Conservation (phyloP, 2,888 invertebrate species). For the Galeruca laticollis region DNA sequence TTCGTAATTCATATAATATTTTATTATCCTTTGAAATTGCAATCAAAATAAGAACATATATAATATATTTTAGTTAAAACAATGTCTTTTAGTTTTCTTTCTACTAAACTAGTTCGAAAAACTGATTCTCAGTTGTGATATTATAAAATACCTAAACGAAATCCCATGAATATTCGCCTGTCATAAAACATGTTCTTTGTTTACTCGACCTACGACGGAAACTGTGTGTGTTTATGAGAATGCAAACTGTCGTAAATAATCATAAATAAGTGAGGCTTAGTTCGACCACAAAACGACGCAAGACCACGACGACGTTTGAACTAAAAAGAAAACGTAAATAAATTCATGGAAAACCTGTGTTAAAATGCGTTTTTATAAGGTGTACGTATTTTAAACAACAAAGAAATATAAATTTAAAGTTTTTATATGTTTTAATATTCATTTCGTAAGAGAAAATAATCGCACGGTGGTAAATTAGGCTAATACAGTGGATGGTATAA, state of each 20-base stretch:
- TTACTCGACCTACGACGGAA: conserved; percentile 55
- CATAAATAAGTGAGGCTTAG: conserved; percentile 53
- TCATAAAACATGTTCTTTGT: conserved; percentile 50
- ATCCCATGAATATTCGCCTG: conserved; percentile 40
- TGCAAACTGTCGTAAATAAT: conserved; percentile 56
- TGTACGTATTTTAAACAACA: not conserved
- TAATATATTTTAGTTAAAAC: no score
- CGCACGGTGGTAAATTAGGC: no score
- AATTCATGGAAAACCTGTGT: not conserved
- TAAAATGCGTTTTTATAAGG: conserved; percentile 4
- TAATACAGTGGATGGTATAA: no score
- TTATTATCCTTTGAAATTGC: no score
- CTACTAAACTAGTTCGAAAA: no score
- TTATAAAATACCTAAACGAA: conserved; percentile 34
- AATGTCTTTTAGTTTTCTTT: no score
- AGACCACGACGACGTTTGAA: conserved; percentile 45
- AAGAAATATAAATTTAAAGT: not conserved
- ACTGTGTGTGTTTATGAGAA: conserved; percentile 47
- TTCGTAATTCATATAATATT: no score
- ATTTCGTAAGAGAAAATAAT: no score
- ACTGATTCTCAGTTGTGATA: no score
- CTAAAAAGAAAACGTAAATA: conserved; percentile 1
- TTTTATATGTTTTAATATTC: no score
- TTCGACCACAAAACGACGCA: conserved; percentile 51
- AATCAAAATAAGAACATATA: no score